phyloP scores from a whole-genome alignment of 2,797 vertebrate genomes.

The Cossypha dichroa region DNA sequence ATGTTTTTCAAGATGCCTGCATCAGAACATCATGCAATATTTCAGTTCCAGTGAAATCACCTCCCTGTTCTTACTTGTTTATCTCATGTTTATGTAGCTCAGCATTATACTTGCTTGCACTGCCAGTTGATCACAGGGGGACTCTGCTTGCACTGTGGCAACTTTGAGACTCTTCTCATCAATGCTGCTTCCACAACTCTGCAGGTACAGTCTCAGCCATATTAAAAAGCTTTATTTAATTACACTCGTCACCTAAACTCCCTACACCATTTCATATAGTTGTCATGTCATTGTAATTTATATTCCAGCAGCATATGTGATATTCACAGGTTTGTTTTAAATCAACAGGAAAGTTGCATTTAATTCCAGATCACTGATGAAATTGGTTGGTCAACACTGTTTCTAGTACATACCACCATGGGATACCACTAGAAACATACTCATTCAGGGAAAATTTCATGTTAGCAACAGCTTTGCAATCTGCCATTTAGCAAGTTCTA shows the following conservation, averaged over 20 bases:
- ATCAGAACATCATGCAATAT: background rate
- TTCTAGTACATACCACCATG: background rate
- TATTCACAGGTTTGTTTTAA: background rate
- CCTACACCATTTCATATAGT: background rate
- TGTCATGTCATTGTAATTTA: background rate
- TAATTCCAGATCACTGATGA: background rate
- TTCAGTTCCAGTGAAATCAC: background rate
- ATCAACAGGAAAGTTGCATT: background rate
- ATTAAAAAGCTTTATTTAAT: background rate
- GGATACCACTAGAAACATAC: background rate
- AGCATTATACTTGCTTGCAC: background rate
- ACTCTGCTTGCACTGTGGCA: background rate
- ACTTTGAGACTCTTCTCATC: background rate
- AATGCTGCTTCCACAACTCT: background rate
- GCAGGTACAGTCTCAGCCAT: background rate
- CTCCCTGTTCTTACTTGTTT: background rate
- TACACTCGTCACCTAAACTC: background rate
- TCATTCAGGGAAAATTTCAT: constrained; percentile 2
- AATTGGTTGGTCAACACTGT: background rate
- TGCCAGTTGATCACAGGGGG: background rate
- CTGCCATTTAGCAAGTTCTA: constrained; percentile 36
- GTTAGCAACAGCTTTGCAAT: constrained; percentile 43
- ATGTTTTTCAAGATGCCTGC: background rate
- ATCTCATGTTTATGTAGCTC: background rate
- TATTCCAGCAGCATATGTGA: background rate